Conservation (phyloP, 2,888 invertebrate genomes). For the Acleris laterana region DNA sequence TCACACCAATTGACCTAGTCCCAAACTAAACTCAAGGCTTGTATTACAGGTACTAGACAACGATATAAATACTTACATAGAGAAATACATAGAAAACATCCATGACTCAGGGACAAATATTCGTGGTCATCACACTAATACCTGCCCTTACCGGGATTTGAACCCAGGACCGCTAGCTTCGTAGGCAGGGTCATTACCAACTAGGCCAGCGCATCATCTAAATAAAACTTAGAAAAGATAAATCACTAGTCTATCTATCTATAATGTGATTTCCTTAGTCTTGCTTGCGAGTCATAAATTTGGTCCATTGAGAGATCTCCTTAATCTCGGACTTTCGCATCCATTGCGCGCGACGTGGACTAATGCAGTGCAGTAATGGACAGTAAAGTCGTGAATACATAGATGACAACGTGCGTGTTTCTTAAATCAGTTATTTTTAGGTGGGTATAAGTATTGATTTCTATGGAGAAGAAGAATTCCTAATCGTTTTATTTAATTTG, state of each 20-base stretch:
- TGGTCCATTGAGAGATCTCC: neutral
- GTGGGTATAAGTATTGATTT: neutral
- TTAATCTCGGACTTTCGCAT: neutral
- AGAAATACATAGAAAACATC: no score
- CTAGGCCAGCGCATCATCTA: no score
- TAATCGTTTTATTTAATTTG: neutral
- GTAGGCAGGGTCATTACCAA: no score
- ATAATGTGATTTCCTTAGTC: neutral
- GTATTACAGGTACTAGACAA: no score
- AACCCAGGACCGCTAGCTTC: no score
- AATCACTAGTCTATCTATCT: neutral
- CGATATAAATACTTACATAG: no score
- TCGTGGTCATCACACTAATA: no score
- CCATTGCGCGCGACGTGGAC: conserved; percentile 7
- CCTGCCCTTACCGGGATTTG: no score
- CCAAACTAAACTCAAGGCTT: no score
- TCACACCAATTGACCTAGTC: no score
- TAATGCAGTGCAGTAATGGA: conserved; percentile 1
- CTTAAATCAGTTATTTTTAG: neutral
- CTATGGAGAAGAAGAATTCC: neutral
- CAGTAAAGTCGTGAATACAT: neutral
- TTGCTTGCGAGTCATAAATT: conserved; percentile 1
- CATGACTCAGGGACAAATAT: no score
- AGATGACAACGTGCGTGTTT: neutral
- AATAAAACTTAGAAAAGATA: neutral